These are phyloP conservation scores for Falco naumanni DNA, from an alignment of 2,797 vertebrate genomes.

Conservation along the genomic window DNA sequence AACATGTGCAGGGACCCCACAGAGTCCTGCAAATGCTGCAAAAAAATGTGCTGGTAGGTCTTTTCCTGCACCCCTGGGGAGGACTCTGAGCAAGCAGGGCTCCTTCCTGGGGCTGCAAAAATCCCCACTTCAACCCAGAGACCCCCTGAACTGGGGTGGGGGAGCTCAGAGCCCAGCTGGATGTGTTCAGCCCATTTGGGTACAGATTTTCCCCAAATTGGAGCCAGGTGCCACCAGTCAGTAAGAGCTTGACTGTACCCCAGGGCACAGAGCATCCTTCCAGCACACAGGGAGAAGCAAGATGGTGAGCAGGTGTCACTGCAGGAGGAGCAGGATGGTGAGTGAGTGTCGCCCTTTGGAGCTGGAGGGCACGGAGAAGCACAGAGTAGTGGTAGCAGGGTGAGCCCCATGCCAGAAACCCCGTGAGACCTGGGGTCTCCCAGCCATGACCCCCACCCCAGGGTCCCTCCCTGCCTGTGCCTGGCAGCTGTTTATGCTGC, in stretches of 20 bases:
- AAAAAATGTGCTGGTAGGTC: background rate
- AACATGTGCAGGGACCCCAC: background rate
- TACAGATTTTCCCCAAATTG: background rate
- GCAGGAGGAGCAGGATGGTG: background rate
- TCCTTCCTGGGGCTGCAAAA: background rate
- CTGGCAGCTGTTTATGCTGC: background rate
- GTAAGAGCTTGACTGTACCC: background rate
- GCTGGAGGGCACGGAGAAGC: background rate
- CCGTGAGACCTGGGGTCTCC: background rate
- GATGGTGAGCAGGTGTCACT: background rate
- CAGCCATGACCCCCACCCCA: background rate
- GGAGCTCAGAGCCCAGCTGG: background rate
- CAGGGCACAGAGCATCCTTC: background rate
- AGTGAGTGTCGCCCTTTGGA: background rate
- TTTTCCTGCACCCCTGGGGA: background rate
- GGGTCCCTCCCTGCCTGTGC: background rate
- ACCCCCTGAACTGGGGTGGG: fast-evolving
- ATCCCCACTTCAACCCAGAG: background rate
- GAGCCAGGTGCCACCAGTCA: background rate
- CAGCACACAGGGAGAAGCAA: fast-evolving
- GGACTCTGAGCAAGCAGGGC: background rate
- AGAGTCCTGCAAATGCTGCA: background rate
- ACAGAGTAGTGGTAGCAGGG: background rate
- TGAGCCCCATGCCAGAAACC: background rate
- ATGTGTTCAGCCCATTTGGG: background rate